phyloP scores from a whole-genome alignment of 2,797 vertebrate species.

The Alcedo quadribrachys region DNA sequence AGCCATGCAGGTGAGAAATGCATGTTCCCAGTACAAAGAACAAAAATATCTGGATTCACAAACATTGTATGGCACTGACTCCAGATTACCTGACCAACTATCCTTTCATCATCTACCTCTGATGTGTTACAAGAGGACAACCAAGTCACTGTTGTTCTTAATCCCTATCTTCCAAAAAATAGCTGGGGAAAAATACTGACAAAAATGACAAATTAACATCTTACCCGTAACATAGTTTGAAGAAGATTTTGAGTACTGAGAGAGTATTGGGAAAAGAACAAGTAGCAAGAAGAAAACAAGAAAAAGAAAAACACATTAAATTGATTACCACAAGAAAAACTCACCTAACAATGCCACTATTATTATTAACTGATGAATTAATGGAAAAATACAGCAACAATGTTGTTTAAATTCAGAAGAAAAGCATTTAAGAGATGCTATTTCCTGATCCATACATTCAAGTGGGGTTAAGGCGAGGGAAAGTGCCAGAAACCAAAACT shows the following conservation, averaged over 20 bases:
- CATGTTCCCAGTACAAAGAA: fast-evolving
- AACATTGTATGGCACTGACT: fast-evolving
- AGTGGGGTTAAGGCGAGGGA: too few relatives aligned
- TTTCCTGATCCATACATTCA: background rate
- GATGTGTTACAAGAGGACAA: background rate
- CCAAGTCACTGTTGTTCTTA: background rate
- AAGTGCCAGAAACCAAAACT: background rate
- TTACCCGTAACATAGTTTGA: background rate
- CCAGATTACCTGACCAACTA: fast-evolving
- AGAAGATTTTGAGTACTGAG: background rate
- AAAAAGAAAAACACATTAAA: background rate
- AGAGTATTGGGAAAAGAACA: background rate
- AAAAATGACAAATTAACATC: background rate
- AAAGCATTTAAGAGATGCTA: background rate
- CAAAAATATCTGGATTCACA: background rate
- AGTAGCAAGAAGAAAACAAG: background rate
- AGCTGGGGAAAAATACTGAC: background rate
- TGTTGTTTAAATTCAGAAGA: background rate
- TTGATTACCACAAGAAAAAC: background rate
- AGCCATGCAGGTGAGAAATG: background rate
- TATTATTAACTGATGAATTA: background rate
- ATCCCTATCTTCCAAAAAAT: background rate
- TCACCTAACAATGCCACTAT: background rate
- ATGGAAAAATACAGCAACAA: background rate
- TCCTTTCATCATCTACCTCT: background rate